Base-by-base conservation (phyloP, 2,797 vertebrate genomes). In the Sebastes minor region DNA sequence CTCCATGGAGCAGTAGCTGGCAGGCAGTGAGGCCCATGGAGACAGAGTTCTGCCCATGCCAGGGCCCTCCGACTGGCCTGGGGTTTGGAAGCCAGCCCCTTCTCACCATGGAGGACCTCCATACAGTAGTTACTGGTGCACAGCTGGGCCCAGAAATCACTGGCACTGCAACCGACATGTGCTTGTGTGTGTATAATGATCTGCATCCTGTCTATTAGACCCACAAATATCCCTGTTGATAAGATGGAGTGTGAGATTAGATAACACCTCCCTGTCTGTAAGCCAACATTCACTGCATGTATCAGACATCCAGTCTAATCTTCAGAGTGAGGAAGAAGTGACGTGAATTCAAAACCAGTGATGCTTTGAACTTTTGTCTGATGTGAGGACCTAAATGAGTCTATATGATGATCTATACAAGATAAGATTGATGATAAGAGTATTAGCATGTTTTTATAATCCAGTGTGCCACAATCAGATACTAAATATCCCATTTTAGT, bases 1-100 rank as follows among this genome's bases (percentile, higher is more conserved):
- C 80, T 89, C 74, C 46, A 42, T 81, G 74, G 69, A 91, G 76
- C 75, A 82, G 65, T 76, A 84, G 74, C 86, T 94, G 91, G 88
- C 91, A 92, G 80, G 63, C 61, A 6, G 27, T 33, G 69, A 86
- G 69, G 80, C 85, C 84, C 32, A 11, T 83, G 84, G 85, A 91
- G 91, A 91, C 91, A 84, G 74, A 86, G 82, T 87, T 91, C 90
- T 93, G 88, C 88, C 88, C 86, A 86, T 90, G 83, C 83, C 81
- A 84, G 70, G 79, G 78, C 75, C 67, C 79, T 84, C 74, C 22
- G 71, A 81, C 86, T 88, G 83, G 85, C 74, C 80, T 84, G 79
- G 66, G 88, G 78, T 91, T 88, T 93, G 88, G 86, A 94, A 78
- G 46, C 63, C 70, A 76, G 81, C 83, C 91, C 63, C 53, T 63